Base-by-base conservation (phyloP, 23 tunicate species). In the Halocynthia roretzi region DNA sequence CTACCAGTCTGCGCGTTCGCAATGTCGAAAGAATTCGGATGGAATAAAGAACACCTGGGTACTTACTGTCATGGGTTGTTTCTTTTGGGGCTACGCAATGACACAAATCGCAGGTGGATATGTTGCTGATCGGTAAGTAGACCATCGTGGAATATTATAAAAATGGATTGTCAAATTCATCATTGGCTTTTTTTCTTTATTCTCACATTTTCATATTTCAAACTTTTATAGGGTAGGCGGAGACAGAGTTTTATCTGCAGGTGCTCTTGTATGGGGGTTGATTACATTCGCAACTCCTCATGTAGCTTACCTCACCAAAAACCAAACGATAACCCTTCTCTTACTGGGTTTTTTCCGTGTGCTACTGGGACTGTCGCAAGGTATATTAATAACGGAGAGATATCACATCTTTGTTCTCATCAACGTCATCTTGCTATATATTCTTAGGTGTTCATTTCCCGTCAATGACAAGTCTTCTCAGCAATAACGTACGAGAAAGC, bases 41-140 rank as follows among this genome's bases (percentile, higher is more conserved):
- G 98, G 98, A 84, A 92, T 70, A 92, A 92, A 69, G 91, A 86
- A 10, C 85, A 86, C 60, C 81, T 92, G 7, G 98, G 98, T 18
- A 90, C 86, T 22, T 18, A 90, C 86, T 22, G 92, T 88, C 52
- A 92, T 92, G 98, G 98, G 98, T 18, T 83, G 94, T 11, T 92
- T 92, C 67, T 92, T 92, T 61, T 92, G 98, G 98, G 98, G 98
- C 49, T 92, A 92, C 79, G 80, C 90, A 0, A 92, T 87, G 57
- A 92, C 98, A 6, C 98, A 92, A 83, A 75, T 92, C 12, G 48
- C 86, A 7, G 98, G 98, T 54, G 98, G 98, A 20, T 86, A 82
- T 53, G 70, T 92, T 71, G 98, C 98, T 17, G 98, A 92, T 66
- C 54, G 78, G 78, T 74, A 49, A 70, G 54, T 23, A 9, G 17